These are phyloP conservation scores for Stylophora pistillata DNA, from an alignment of 64 coral and sea anemone genomes.

Conservation along the genomic window DNA sequence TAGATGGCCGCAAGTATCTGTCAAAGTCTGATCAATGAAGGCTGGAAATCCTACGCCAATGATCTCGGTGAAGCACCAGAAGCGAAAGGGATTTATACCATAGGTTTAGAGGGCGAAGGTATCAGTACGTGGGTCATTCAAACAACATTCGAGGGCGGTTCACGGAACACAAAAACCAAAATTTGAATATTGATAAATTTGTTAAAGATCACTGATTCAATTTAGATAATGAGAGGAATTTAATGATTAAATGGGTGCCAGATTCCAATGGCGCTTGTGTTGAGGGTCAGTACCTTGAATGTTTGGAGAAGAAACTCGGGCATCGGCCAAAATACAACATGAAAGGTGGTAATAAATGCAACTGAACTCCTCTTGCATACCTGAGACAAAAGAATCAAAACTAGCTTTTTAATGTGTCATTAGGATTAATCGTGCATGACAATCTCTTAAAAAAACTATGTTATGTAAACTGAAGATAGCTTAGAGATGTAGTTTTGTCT, in stretches of 20 bases:
- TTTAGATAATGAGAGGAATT: too few relatives aligned
- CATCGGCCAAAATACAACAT: not conserved
- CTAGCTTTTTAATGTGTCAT: too few relatives aligned
- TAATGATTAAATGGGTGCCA: too few relatives aligned
- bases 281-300: not conserved
- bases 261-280: not conserved
- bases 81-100: conserved; percentile 1
- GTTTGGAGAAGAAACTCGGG: not conserved
- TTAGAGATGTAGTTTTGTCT: too few relatives aligned
- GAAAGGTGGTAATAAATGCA: not conserved
- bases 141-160: not conserved
- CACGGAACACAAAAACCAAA: not conserved
- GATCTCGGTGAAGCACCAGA: not conserved
- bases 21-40: not conserved
- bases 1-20: conserved; percentile 16
- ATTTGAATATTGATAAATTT: not conserved
- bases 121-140: not conserved
- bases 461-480: too few relatives aligned
- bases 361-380: not conserved
- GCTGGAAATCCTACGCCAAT: not conserved
- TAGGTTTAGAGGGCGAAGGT: not conserved
- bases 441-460: too few relatives aligned
- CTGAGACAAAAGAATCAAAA: too few relatives aligned
- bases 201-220: too few relatives aligned
- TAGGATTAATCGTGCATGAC: too few relatives aligned